These are phyloP conservation scores for Leuciscus idus DNA, from an alignment of 2,113 vertebrate genomes.

Conservation along the genomic window DNA sequence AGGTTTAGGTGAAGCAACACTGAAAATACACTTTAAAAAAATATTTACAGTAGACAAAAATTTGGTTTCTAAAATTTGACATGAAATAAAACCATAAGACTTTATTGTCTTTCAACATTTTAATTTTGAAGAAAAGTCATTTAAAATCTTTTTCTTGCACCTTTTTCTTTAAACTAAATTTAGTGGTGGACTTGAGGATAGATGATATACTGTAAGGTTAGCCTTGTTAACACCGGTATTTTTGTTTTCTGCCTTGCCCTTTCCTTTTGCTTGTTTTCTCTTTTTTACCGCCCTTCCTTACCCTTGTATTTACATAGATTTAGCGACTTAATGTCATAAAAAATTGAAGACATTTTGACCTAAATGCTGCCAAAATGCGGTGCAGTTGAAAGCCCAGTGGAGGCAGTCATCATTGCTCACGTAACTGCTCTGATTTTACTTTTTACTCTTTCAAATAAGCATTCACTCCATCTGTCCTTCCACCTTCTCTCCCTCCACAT, in stretches of 20 bases:
- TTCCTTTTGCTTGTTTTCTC: neutral
- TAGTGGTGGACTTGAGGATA: neutral
- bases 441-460: neutral
- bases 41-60: neutral
- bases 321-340: slow-evolving; percentile 24
- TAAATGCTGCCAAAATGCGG: slow-evolving; percentile 42
- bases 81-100: no score
- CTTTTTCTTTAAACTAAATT: neutral
- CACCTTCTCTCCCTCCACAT: neutral
- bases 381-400: slow-evolving; percentile 21
- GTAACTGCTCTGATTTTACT: slow-evolving; percentile 16
- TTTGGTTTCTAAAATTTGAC: no score
- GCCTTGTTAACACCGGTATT: neutral
- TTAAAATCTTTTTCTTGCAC: neutral
- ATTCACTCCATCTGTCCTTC: neutral
- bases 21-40: neutral
- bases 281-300: neutral
- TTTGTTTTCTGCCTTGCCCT: neutral
- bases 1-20: neutral
- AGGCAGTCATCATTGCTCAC: neutral
- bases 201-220: neutral
- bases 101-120: neutral
- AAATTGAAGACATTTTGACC: slow-evolving; percentile 17
- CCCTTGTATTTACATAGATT: neutral
- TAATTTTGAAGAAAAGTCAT: neutral